These are phyloP conservation scores for Andrena trimmerana DNA, from an alignment of 2,888 invertebrate species.

Conservation along the genomic window DNA sequence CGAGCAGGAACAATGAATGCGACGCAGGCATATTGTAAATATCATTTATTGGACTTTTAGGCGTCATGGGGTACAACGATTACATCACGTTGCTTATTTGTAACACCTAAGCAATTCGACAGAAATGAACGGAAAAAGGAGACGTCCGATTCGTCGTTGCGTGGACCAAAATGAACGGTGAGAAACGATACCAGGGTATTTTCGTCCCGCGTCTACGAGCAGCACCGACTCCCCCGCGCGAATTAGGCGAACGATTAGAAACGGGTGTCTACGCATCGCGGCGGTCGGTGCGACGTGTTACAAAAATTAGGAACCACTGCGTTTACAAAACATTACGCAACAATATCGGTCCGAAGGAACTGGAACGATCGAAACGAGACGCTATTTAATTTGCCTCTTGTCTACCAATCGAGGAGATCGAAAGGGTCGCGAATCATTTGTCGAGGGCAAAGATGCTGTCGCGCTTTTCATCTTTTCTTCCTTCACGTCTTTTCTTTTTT, in stretches of 20 bases:
- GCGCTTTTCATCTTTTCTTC: not conserved
- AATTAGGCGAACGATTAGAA: conserved; percentile 54
- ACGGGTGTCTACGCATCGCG: conserved; percentile 43
- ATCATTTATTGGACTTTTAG: conserved; percentile 76
- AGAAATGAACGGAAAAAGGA: conserved; percentile 29
- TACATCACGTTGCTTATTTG: conserved; percentile 75
- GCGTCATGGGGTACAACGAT: conserved; percentile 75
- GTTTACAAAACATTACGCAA: conserved; percentile 51
- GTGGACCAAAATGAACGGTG: conserved; percentile 7
- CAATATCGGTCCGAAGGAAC: conserved; percentile 57
- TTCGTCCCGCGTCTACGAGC: conserved; percentile 57
- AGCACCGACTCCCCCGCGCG: conserved; percentile 49
- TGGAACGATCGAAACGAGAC: conserved; percentile 60
- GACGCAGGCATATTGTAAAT: conserved; percentile 67
- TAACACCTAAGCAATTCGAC: conserved; percentile 74
- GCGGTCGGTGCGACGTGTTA: conserved; percentile 49
- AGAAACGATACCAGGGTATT: conserved; percentile 61
- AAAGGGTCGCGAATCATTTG: conserved; percentile 42
- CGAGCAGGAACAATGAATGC: not conserved
- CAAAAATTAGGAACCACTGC: conserved; percentile 72
- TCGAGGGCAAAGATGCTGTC: conserved; percentile 51
- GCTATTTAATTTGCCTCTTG: conserved; percentile 31
- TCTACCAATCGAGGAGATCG: conserved; percentile 50
- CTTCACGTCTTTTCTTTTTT: not conserved
- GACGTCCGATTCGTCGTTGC: conserved; percentile 19